Evolutionary conservation across 2,888 invertebrate species (phyloP).

Genomic region (Escarpia spicata): DNA sequence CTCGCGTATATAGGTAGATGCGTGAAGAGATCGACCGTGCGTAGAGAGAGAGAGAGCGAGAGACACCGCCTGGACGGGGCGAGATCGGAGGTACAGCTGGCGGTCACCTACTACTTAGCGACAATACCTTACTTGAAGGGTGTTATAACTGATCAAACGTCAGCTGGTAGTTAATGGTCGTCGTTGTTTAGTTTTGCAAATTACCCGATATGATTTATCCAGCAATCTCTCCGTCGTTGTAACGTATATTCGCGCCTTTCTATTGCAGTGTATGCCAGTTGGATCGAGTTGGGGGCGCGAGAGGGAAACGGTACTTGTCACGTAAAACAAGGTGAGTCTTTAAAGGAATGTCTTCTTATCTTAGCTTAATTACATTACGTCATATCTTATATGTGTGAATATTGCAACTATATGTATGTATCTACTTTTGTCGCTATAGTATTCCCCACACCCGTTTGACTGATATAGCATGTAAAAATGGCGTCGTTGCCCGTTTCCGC

Average conservation of each 20-base stretch:
- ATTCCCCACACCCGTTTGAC: neutral
- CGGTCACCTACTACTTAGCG: neutral
- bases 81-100: neutral
- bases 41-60: neutral
- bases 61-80: neutral
- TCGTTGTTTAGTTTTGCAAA: neutral
- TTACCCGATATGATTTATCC: neutral
- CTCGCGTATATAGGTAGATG: neutral
- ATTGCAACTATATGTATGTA: neutral
- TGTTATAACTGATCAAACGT: neutral
- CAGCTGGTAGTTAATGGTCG: neutral
- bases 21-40: neutral
- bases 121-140: neutral
- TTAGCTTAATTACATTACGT: neutral
- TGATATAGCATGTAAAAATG: too few species aligned
- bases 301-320: neutral
- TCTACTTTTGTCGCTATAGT: neutral
- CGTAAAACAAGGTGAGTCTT: constrained; percentile 1
- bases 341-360: neutral
- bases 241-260: neutral
- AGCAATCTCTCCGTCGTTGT: neutral
- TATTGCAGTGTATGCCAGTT: neutral
- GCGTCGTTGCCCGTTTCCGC: neutral
- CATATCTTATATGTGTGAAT: neutral
- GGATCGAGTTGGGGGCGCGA: neutral